Evolutionary conservation across 2,113 vertebrate species (phyloP).

Genomic region (Oncorhynchus masou): DNA sequence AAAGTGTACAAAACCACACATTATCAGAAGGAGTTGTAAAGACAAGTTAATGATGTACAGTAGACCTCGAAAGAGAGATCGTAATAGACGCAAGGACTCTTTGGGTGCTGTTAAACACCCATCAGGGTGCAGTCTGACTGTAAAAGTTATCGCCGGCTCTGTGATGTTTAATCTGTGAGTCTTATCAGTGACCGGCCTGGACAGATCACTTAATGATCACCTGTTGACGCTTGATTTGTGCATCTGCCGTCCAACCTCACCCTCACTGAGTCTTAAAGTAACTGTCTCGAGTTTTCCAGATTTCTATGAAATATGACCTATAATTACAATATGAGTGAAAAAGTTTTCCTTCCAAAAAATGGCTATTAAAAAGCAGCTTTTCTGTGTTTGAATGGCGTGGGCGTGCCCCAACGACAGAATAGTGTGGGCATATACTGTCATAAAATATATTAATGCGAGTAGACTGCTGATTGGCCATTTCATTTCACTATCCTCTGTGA

Average conservation of each 20-base stretch:
- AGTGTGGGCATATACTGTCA: no score
- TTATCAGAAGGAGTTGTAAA: background rate
- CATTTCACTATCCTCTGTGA: no score
- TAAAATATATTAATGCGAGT: no score
- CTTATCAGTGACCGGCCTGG: constrained; percentile 61
- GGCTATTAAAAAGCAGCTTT: no score
- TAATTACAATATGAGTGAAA: no score
- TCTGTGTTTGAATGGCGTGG: no score
- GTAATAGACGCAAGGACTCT: constrained; percentile 5
- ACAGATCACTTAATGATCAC: constrained; percentile 68
- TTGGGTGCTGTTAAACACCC: constrained; percentile 44
- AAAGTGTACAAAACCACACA: background rate
- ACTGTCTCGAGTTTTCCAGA: background rate
- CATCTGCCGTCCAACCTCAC: constrained; percentile 43
- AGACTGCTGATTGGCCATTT: no score
- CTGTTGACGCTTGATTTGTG: constrained; percentile 50
- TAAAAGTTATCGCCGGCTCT: constrained; percentile 53
- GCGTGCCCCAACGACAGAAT: no score
- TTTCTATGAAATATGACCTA: no score
- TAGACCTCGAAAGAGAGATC: background rate
- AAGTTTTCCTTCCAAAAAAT: no score
- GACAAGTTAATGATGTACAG: background rate
- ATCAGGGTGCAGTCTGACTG: constrained; percentile 49
- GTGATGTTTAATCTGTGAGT: constrained; percentile 67
- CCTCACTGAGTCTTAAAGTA: constrained; percentile 31